Conservation (phyloP, 2,797 vertebrate genomes). For the Falco cherrug region DNA sequence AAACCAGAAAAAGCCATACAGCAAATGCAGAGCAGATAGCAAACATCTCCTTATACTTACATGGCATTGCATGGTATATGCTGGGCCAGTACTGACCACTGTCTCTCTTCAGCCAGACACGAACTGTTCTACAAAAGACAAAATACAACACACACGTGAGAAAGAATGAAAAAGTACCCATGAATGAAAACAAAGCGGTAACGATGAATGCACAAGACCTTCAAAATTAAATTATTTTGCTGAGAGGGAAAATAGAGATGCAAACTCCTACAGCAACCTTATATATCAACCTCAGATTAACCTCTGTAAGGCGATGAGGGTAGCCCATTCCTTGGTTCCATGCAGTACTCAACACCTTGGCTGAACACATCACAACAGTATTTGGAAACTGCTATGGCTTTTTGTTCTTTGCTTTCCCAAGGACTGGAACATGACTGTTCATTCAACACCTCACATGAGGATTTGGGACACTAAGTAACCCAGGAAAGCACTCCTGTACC, state of each 20-base stretch:
- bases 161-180: background rate
- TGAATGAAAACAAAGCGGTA: background rate
- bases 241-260: background rate
- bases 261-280: background rate
- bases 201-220: background rate
- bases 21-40: background rate
- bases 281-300: background rate
- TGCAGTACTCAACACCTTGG: background rate
- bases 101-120: conserved; percentile 97
- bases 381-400: background rate
- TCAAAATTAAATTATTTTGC: background rate
- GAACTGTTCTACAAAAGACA: conserved; percentile 85
- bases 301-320: background rate
- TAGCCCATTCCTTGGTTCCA: background rate
- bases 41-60: conserved; percentile 79
- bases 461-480: background rate
- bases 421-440: background rate
- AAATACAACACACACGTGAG: background rate
- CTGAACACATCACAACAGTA: background rate
- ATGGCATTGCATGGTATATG: conserved; percentile 90
- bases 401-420: background rate
- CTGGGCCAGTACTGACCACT: conserved; percentile 98
- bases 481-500: background rate
- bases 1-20: background rate
- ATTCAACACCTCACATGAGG: background rate